phyloP scores from a whole-genome alignment of 92 coral and sea anemone species.

The Pocillopora meandrina region DNA sequence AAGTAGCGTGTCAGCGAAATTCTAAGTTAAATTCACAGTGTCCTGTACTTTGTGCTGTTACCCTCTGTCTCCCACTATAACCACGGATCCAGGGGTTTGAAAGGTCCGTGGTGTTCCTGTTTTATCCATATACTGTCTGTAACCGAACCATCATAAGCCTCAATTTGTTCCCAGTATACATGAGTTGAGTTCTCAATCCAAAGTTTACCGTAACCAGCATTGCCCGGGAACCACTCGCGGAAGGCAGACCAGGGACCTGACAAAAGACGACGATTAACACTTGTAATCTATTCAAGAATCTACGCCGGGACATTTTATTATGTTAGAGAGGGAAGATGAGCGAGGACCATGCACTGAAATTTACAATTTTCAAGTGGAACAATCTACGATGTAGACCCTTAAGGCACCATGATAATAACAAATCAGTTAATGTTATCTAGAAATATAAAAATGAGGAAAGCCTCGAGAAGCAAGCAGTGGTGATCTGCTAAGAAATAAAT shows the following conservation, averaged over 20 bases:
- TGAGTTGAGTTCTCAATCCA: constrained; percentile 74
- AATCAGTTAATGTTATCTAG: no score
- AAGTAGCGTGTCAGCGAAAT: not conserved
- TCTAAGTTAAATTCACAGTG: not conserved
- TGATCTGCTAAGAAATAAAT: no score
- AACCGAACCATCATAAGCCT: constrained; percentile 63
- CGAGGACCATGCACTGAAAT: no score
- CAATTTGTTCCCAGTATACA: constrained; percentile 77
- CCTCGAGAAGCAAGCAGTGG: no score
- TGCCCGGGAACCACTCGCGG: constrained; percentile 83
- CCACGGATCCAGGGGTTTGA: constrained; percentile 42
- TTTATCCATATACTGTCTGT: constrained; percentile 73
- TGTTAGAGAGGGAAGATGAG: no score
- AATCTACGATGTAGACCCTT: no score
- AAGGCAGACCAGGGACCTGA: constrained; percentile 85
- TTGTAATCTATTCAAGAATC: not conserved
- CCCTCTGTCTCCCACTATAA: not conserved
- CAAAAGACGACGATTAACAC: constrained; percentile 5
- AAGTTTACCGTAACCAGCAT: constrained; percentile 72
- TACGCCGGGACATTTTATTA: no score
- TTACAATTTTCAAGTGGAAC: no score
- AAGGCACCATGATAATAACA: no score
- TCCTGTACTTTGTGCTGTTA: not conserved
- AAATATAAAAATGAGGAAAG: no score
- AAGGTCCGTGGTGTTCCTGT: constrained; percentile 83